phyloP scores from a whole-genome alignment of 1,140 invertebrate genomes.

The Drosophila nigromelanica region DNA sequence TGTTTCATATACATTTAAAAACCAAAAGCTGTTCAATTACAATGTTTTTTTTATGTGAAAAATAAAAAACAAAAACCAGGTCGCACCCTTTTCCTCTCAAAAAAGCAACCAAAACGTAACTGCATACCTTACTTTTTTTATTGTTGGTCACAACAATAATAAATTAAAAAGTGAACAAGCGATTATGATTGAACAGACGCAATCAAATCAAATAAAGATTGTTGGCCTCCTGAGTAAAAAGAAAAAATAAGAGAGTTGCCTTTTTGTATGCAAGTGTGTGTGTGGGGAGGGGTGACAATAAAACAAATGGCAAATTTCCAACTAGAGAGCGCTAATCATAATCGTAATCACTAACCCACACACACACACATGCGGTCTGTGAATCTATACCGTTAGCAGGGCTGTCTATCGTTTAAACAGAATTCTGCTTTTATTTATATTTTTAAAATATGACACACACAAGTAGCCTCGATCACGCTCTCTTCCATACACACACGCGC shows the following conservation, averaged over 20 bases:
- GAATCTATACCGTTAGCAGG: constrained; percentile 61
- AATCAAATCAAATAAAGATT: constrained; percentile 31
- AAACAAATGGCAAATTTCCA: constrained; percentile 45
- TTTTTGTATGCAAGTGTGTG: not conserved
- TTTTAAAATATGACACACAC: constrained; percentile 79
- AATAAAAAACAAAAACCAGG: not conserved
- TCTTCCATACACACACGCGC: constrained; percentile 9
- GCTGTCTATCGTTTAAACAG: constrained; percentile 23
- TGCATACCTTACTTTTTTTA: not conserved
- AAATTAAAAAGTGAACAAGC: constrained; percentile 26
- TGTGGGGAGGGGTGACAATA: constrained; percentile 3
- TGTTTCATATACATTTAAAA: constrained; percentile 2
- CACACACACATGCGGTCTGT: constrained; percentile 18
- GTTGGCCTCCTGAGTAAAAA: constrained; percentile 34
- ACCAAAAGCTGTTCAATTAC: no score
- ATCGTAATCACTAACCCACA: constrained; percentile 36
- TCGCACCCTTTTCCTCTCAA: not conserved
- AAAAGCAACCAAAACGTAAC: not conserved
- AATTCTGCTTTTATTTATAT: constrained; percentile 59
- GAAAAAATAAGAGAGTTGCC: constrained; percentile 4
- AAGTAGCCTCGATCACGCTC: constrained; percentile 28
- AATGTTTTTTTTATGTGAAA: no score
- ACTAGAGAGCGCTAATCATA: constrained; percentile 55
- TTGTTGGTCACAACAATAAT: constrained; percentile 9
- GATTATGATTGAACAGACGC: constrained; percentile 27